Evolutionary conservation across 2,797 vertebrate genomes (phyloP), one percentile per base, ranked within the genome.

Genomic region (Pipistrellus nathusii): DNA sequence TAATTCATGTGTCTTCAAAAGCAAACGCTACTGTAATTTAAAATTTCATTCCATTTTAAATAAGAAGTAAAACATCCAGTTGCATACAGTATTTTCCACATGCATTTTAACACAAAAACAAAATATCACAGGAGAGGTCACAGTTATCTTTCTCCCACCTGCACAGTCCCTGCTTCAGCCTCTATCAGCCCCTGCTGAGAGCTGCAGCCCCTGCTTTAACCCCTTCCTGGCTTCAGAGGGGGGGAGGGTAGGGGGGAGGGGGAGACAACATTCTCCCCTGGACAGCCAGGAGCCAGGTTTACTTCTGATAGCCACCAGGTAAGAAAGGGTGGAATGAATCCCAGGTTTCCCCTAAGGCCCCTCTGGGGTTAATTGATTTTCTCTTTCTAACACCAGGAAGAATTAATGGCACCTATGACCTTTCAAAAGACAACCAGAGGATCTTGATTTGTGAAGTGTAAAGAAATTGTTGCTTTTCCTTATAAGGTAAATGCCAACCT

Each of bases 361-460:
- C 59, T 81, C 69, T 73, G 20, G 17, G 71, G 71, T 68, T 68
- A 2, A 10, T 48, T 59, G 59, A 72, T 85, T 94, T 87, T 71
- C 83, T 89, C 72, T 59, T 88, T 59, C 81, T 32, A 80, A 82
- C 8, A 53, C 32, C 41, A 30, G 59, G 53, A 91, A 53, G 72
- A 85, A 90, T 94, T 57, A 81, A 86, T 23, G 20, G 66, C 73
- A 11, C 89, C 41, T 23, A 72, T 32, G 77, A 88, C 53, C 66
- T 84, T 91, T 87, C 8, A 2, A 62, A 92, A 89, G 57, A 35
- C 81, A 27, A 6, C 27, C 48, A 62, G 62, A 71, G 9, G 20
- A 23, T 84, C 81, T 78, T 51, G 66, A 23, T 55, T 32, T 38
- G 21, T 76, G 14, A 85, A 30, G 5, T 55, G 20, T 46, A 83